A percentile compares a stretch with the other conserved stretches of the same genome.
Conservation (phyloP, 2,888 invertebrate genomes). For the Ditula angustiorana region DNA sequence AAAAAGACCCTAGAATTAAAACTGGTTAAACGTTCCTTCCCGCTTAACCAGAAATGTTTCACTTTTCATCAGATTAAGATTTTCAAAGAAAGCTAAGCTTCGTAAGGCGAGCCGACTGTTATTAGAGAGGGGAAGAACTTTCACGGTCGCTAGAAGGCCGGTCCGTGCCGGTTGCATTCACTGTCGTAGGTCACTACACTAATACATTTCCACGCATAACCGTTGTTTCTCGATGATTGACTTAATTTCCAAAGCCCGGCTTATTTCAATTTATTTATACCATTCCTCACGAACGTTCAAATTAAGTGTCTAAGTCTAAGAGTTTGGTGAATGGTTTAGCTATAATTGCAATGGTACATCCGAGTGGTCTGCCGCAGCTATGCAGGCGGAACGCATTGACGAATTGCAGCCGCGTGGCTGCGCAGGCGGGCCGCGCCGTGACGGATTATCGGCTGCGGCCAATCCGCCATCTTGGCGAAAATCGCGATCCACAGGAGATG, state of each 20-base stretch:
- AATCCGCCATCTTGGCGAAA: conserved; percentile 73
- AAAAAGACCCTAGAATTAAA: conserved; percentile 17
- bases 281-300: neutral
- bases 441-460: conserved; percentile 67
- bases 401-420: conserved; percentile 67
- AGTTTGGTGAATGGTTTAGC: conserved; percentile 10
- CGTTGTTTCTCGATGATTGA: conserved; percentile 8
- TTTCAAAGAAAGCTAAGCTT: conserved; percentile 39
- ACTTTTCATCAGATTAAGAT: conserved; percentile 36
- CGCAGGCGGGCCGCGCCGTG: conserved; percentile 63
- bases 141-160: conserved; percentile 64
- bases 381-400: conserved; percentile 60
- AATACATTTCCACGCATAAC: conserved; percentile 57
- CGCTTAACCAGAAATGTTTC: conserved; percentile 18
- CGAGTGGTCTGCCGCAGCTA: conserved; percentile 31
- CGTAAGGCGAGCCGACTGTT: conserved; percentile 62
- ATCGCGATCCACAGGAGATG: conserved; percentile 68
- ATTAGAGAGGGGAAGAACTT: conserved; percentile 75
- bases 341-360: conserved; percentile 43
- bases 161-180: conserved; percentile 68
- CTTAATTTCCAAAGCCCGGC: neutral
- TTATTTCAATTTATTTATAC: neutral
- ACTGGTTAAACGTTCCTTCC: conserved; percentile 23
- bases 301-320: conserved; percentile 18
- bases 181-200: conserved; percentile 74